Base-by-base conservation (phyloP, 2,113 vertebrate genomes). In the Hirundichthys speculiger region DNA sequence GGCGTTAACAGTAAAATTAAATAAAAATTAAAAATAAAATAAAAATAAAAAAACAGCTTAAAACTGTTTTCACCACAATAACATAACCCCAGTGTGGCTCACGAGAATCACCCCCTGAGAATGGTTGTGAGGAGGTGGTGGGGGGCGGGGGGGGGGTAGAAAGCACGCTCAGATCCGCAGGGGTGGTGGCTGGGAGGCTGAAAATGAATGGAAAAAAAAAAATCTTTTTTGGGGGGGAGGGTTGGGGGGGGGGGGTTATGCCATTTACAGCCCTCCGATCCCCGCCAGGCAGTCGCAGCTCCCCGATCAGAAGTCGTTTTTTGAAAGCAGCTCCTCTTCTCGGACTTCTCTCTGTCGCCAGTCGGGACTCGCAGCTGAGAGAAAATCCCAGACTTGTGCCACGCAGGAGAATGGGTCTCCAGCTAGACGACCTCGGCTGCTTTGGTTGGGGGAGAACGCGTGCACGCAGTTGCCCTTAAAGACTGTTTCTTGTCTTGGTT, bases 121-220 rank as follows among this genome's bases (percentile, higher is more conserved):
- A 69, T 62, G 47, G 18, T 49, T 27, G 1, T 30, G 64, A 25
- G 55, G 48, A 50, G 47, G 52, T 51, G 52, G 60, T 13, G 52
- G 38, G 13, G 30, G 50, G 30, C 47, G 38, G 11, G 61, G 38
- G 57, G 46, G 62, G 39, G 57, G 43, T 15, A 55, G 55, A 73
- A 80, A 85, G 86, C 66, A 76, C 71, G 77, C 78, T 73, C 84
- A 84, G 74, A 78, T 84, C 73, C 82, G 72, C 77, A 86, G 77
- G 85, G 78, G 82, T 90, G 85, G 82, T 81, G 80, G 81, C 80
- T 86, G 76, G 16, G 78, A 76, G 75, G 76, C 11, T 74, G 68
- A 61, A 80, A 89, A 91, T 92, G 92, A 93, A 94, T 92, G 90
- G 92, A 90, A 89, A 84, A 90, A 89, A 84, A 47, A 51, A 40